Conservation (phyloP, 2,888 invertebrate genomes). For the Muscina levida region DNA sequence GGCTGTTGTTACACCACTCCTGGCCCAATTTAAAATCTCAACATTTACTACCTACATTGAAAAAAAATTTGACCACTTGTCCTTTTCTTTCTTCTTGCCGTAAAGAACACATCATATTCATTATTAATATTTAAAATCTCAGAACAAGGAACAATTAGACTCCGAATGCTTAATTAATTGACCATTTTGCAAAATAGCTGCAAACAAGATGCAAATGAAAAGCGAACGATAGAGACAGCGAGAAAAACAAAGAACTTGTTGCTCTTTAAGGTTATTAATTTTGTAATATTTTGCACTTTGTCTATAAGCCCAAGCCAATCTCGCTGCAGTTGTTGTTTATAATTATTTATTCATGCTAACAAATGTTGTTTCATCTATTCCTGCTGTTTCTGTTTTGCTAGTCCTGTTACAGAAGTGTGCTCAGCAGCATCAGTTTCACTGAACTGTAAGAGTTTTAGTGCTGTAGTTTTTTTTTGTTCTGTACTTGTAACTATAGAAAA, state of each 20-base stretch:
- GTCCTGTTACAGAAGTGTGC: neutral
- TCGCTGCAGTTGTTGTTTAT: neutral
- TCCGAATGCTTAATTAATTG: constrained; percentile 10
- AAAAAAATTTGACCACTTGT: too few relatives aligned
- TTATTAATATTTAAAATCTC: too few relatives aligned
- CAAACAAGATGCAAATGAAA: neutral
- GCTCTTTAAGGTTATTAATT: neutral
- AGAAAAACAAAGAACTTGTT: neutral
- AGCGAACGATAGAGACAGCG: too few relatives aligned
- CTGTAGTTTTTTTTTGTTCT: too few relatives aligned
- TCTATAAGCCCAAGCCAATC: neutral
- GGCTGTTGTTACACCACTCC: too few relatives aligned
- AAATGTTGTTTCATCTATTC: neutral
- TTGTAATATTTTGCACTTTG: neutral
- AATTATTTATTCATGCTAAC: constrained; percentile 15
- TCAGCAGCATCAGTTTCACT: neutral
- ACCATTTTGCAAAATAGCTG: neutral
- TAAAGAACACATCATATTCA: too few relatives aligned
- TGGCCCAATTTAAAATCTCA: too few relatives aligned
- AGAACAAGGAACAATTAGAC: too few relatives aligned
- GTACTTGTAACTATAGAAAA: neutral
- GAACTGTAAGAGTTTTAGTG: neutral
- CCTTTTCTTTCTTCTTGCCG: too few relatives aligned
- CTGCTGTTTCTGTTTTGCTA: neutral
- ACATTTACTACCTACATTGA: too few relatives aligned